Base-by-base conservation (phyloP, 2,888 invertebrate species). In the Danaus chrysippus region DNA sequence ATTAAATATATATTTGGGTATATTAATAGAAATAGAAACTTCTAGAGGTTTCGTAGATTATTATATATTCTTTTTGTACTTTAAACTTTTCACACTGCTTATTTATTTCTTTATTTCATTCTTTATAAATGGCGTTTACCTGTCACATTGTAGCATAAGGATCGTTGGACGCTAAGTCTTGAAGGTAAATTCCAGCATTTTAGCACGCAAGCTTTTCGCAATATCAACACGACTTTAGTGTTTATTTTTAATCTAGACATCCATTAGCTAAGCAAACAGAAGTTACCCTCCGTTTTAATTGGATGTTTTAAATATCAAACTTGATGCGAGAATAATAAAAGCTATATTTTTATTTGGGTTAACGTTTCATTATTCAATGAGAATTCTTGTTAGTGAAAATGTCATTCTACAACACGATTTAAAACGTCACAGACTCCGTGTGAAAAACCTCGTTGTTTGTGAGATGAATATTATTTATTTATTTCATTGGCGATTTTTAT, bases 401-500 rank as follows among this genome's bases (percentile, higher is more conserved):
- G 62, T 62, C 66, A 62, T 59, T 52, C 56, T 64, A 64, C 62
- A 60, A 58, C 60, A 64, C 64, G 62, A 66, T 62, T 66, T 64
- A 64, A 64, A 53, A 58, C 60, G 56, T 64, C 62, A 52, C 57
- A 57, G 58, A 56, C 63, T 58, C 58, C 53, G 44, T 52, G 46
- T 58, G 56, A 60, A 52, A 58, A 59, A 53, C 55, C 44, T 61
- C 56, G 56, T 64, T 66, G 58, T 64, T 62, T 59, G 60, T 62
- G 58, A 60, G 64, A 55, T 41, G 44, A 59, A 61, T 61, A 59
- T 61, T 64, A 58, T 66, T 66, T 66, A 57, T 64, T 66, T 64
- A 54, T 64, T 60, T 59, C 42, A 44, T 11, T 53, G 44, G 59
- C 42, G 59, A 49, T 11, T 2, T 17, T 10, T 17, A 49, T 17